These are phyloP conservation scores for Montipora sp. DNA, from an alignment of 64 coral and sea anemone genomes.

Conservation along the genomic window DNA sequence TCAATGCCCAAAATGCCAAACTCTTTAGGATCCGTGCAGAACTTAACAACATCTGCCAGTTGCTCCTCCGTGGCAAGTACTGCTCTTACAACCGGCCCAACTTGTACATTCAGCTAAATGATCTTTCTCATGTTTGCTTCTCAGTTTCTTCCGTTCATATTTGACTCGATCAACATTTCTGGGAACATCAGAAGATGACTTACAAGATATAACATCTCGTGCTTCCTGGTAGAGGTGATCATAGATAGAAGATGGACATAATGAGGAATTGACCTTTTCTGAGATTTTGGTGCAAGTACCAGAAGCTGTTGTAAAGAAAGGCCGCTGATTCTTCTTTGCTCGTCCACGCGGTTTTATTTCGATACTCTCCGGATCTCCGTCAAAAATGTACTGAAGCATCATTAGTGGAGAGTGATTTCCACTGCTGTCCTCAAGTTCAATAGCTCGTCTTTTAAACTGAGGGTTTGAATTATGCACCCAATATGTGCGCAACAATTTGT, in stretches of 20 bases:
- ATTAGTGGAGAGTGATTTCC: constrained; percentile 5
- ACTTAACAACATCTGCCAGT: constrained; percentile 49
- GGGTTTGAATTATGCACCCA: constrained; percentile 1
- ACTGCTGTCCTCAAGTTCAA: constrained; percentile 14
- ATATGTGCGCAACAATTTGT: neutral
- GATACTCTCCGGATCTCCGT: constrained; percentile 30
- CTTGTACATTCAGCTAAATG: constrained; percentile 58
- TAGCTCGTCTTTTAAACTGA: neutral
- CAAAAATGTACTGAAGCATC: constrained; percentile 35
- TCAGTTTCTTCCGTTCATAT: constrained; percentile 50
- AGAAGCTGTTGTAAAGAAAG: constrained; percentile 18
- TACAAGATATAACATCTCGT: constrained; percentile 29
- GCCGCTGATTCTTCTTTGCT: constrained; percentile 28
- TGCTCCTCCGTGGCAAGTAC: constrained; percentile 36
- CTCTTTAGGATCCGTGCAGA: constrained; percentile 40
- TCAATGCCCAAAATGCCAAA: constrained; percentile 39
- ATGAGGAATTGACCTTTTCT: constrained; percentile 6
- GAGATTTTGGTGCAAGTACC: constrained; percentile 23
- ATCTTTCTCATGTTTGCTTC: constrained; percentile 48
- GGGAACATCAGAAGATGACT: constrained; percentile 26
- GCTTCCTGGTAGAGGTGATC: constrained; percentile 54
- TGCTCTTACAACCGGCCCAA: constrained; percentile 23
- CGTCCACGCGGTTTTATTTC: neutral
- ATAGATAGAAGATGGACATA: constrained; percentile 32
- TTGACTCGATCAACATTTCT: constrained; percentile 63